phyloP scores from a whole-genome alignment of 1,140 invertebrate genomes.

The Apolygus lucorum region DNA sequence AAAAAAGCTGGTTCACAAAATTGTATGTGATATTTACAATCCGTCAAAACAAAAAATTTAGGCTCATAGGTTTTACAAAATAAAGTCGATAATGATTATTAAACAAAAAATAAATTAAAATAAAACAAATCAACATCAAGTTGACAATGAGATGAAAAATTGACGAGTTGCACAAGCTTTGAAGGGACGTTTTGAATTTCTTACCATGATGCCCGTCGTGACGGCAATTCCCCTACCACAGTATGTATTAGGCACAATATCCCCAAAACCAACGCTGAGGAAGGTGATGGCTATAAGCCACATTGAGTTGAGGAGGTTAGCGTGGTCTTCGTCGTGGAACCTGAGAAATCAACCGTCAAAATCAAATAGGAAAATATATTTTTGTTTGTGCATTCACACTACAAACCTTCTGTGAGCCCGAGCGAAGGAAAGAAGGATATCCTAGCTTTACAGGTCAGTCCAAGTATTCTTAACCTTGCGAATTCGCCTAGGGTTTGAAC shows the following conservation, averaged over 20 bases:
- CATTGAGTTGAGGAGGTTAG: constrained; percentile 96
- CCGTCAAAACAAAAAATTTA: too few species aligned
- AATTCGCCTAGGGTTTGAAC: too few species aligned
- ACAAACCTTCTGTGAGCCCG: too few species aligned
- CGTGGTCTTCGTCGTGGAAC: constrained; percentile 94
- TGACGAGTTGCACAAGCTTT: not conserved
- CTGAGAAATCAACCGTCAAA: constrained; percentile 45
- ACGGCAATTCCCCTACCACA: constrained; percentile 97
- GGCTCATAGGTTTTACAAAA: too few species aligned
- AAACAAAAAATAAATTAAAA: not conserved
- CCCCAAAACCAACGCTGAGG: constrained; percentile 97
- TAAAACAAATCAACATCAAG: not conserved
- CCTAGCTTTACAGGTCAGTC: too few species aligned
- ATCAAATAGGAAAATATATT: too few species aligned
- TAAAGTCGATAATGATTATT: not conserved
- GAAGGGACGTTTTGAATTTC: constrained; percentile 32
- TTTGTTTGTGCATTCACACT: too few species aligned
- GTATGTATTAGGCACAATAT: constrained; percentile 99
- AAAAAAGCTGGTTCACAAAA: too few species aligned
- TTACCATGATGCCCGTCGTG: constrained; percentile 98
- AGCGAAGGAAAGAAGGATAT: too few species aligned
- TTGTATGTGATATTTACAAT: too few species aligned
- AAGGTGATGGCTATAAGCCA: constrained; percentile 98
- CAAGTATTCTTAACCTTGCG: too few species aligned
- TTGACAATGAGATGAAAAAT: not conserved